Base-by-base conservation (phyloP, 2,888 invertebrate species). In the Chaetogeoica ovagalla region DNA sequence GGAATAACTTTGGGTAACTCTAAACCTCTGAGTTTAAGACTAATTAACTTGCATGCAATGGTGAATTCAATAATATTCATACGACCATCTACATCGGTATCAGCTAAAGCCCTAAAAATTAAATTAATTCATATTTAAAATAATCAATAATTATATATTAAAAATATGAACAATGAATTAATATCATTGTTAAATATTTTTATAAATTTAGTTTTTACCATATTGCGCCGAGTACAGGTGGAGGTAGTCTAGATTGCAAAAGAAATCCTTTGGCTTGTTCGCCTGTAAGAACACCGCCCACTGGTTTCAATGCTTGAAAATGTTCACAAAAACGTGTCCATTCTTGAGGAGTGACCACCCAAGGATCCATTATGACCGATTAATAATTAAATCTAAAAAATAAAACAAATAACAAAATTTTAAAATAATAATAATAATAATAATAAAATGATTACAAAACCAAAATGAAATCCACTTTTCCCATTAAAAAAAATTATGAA, bases 21-120 rank as follows among this genome's bases (percentile, higher is more conserved):
- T 85, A 94, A 91, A 6, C 97, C 96, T 77, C 96, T 92, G 19
- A 99, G 88, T 87, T 97, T 97, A 83, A 97, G 89, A 85, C 94
- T 96, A 81, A 97, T 97, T 82, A 97, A 89, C 89, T 97, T 97
- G 89, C 98, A 98, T 71, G 99, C 98, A 84, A 99, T 96, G 83
- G 96, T 96, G 87, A 98, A 99, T 88, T 99, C 99, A 85, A 93
- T 93, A 76, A 96, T 91, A 85, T 98, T 95, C 90, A 99, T 91
- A 88, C 95, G 96, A 0, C 99, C 99, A 89, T 99, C 99, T 21
- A 94, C 92, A 86, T 98, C 96, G 68, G 96, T 93, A 87, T 99
- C 99, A 0, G 98, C 95, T 69, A 99, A 87, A 17, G 90, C 90
- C 95, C 96, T 90, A 87, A 85, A 86, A 84, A 81, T 81, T 81